Evolutionary conservation across 2,888 invertebrate genomes (phyloP).

Genomic region (Drosophila formosana): DNA sequence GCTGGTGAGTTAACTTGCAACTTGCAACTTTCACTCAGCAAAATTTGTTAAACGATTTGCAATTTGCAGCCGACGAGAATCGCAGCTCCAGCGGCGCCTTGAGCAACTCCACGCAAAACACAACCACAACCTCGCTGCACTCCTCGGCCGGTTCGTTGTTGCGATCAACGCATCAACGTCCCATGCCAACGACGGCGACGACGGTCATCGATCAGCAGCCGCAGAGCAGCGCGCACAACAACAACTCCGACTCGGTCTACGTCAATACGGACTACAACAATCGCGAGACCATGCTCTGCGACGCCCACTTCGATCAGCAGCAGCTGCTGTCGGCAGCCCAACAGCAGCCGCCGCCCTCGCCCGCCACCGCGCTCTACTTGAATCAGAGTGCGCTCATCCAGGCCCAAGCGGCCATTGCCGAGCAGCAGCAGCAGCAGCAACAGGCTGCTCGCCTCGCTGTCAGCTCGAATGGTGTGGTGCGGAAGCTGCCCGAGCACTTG

Average conservation of each 20-base stretch:
- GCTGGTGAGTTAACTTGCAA: conserved; percentile 41
- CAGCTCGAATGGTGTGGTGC: conserved; percentile 80
- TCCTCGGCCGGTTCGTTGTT: conserved; percentile 63
- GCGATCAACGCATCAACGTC: conserved; percentile 11
- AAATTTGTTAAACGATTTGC: conserved; percentile 1
- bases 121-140: conserved; percentile 77
- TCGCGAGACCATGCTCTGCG: conserved; percentile 82
- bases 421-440: conserved; percentile 50
- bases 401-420: conserved; percentile 53
- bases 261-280: conserved; percentile 84
- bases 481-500: conserved; percentile 85
- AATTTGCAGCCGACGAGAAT: conserved; percentile 66
- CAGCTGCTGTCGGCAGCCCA: conserved; percentile 72
- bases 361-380: conserved; percentile 74
- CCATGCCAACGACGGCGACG: conserved; percentile 1
- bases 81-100: conserved; percentile 67
- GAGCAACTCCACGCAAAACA: conserved; percentile 76
- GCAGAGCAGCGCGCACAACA: conserved; percentile 39
- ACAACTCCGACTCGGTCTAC: conserved; percentile 80
- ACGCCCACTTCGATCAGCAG: conserved; percentile 76
- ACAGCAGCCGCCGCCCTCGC: conserved; percentile 73
- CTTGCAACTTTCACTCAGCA: conserved; percentile 48
- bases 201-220: conserved; percentile 48
- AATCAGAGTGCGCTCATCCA: conserved; percentile 74
- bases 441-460: conserved; percentile 69